Percentiles rank a stretch among this genome's conserved stretches.
Conservation (phyloP, 2,113 vertebrate species). For the Polypterus senegalus region DNA sequence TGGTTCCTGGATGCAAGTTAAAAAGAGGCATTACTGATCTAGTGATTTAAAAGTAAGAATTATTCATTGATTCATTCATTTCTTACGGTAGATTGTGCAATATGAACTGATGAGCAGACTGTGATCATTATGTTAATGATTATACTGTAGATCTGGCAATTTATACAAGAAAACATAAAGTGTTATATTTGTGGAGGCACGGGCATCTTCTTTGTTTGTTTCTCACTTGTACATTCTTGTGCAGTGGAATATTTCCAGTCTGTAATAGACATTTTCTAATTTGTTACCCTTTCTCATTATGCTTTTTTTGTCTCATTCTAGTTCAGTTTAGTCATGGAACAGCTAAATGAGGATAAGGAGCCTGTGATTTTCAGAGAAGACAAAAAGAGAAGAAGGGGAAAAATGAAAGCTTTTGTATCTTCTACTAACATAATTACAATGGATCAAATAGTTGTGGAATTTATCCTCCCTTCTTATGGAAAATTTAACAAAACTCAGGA, state of each 20-base stretch:
- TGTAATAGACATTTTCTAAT: neutral
- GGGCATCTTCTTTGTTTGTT: neutral
- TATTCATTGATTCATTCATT: too few relatives aligned
- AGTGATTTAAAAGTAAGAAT: too few relatives aligned
- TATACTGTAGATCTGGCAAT: neutral
- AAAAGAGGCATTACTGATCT: too few relatives aligned
- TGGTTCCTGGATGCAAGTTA: too few relatives aligned
- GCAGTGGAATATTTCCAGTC: neutral
- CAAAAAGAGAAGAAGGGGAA: constrained; percentile 64
- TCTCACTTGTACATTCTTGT: neutral
- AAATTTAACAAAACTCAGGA: constrained; percentile 53
- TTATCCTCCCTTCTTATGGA: constrained; percentile 69
- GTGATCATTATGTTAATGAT: neutral
- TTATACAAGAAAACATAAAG: neutral
- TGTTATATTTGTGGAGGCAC: neutral
- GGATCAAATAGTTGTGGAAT: constrained; percentile 80
- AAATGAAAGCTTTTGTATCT: constrained; percentile 69
- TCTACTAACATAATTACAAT: constrained; percentile 45
- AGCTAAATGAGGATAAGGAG: constrained; percentile 52
- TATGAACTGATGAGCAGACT: neutral
- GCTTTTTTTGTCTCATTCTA: constrained; percentile 19
- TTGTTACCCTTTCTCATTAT: neutral
- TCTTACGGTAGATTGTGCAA: too few relatives aligned
- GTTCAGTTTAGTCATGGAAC: constrained; percentile 67
- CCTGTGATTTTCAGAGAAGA: constrained; percentile 66